A percentile compares a stretch with the other conserved stretches of the same genome.
These are phyloP conservation scores for Scolopax bukidnonensis DNA, from an alignment of 2,797 vertebrate genomes.

Conservation along the genomic window DNA sequence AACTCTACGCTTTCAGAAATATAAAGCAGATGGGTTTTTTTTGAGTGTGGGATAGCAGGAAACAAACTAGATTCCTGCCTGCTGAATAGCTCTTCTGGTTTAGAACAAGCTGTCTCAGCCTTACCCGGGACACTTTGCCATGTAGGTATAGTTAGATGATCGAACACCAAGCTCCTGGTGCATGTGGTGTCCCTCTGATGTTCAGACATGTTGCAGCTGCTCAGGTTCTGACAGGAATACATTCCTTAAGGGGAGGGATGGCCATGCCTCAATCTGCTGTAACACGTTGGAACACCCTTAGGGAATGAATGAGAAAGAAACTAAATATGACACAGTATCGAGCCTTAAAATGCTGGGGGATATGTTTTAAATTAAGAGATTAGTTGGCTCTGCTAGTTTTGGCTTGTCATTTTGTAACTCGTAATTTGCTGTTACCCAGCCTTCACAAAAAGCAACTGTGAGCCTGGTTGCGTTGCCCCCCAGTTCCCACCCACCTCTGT, in stretches of 20 bases:
- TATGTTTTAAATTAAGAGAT: conserved; percentile 49
- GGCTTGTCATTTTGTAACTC: conserved; percentile 45
- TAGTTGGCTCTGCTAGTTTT: conserved; percentile 52
- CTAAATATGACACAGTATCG: conserved; percentile 48
- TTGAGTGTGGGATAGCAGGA: not conserved
- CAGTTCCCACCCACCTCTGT: not conserved
- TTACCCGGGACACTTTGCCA: not conserved
- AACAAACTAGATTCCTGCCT: not conserved
- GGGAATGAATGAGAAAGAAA: conserved; percentile 43
- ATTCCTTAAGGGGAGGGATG: conserved; percentile 53
- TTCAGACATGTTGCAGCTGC: conserved; percentile 55
- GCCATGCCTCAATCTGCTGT: conserved; percentile 3
- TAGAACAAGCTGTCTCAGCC: not conserved
- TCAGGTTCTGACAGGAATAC: conserved; percentile 72
- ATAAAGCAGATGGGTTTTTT: not conserved
- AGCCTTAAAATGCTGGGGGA: conserved; percentile 15
- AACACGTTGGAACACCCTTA: conserved; percentile 2
- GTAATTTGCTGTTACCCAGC: not conserved
- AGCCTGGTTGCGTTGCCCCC: not conserved
- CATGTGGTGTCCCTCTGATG: not conserved
- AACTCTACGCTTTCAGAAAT: not conserved
- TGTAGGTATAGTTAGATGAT: not conserved
- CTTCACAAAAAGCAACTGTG: not conserved
- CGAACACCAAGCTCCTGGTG: not conserved
- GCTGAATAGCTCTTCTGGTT: not conserved